phyloP scores from a whole-genome alignment of 2,797 vertebrate genomes.

The Acestrorhynchus altus region DNA sequence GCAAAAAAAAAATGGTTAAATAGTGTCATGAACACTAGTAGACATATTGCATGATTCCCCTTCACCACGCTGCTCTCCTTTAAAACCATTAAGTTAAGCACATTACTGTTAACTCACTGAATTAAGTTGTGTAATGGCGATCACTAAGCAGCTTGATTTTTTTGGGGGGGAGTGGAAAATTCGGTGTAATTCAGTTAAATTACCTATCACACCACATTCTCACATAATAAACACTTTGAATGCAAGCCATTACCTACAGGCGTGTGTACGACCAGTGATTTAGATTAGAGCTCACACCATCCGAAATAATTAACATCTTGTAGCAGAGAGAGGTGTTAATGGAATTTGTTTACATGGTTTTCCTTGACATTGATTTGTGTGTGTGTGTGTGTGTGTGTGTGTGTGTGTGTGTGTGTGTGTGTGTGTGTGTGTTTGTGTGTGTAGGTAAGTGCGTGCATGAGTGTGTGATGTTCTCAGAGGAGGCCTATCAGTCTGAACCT shows the following conservation, averaged over 20 bases:
- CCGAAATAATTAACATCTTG: slow-evolving; percentile 49
- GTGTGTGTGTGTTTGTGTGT: slow-evolving; percentile 42
- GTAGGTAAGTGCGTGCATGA: slow-evolving; percentile 1
- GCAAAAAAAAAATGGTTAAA: not conserved
- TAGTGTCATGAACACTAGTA: not conserved
- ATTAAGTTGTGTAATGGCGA: not conserved
- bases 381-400: slow-evolving; percentile 32
- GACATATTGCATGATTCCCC: not conserved
- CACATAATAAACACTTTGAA: slow-evolving; percentile 14
- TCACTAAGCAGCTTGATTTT: slow-evolving; percentile 6
- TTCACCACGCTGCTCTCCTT: not conserved
- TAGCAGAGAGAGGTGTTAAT: slow-evolving; percentile 44
- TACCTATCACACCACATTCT: slow-evolving; percentile 9
- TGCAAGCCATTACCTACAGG: slow-evolving; percentile 17
- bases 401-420: slow-evolving; percentile 38
- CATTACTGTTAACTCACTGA: not conserved
- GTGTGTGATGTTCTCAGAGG: slow-evolving; percentile 23
- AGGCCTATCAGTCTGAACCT: slow-evolving; percentile 37
- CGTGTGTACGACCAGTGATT: slow-evolving; percentile 1
- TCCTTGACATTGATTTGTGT: slow-evolving; percentile 44
- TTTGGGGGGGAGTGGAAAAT: not conserved
- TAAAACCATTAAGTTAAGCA: not conserved
- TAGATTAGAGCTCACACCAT: slow-evolving; percentile 13
- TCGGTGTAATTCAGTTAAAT: slow-evolving; percentile 13
- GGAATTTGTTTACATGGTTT: slow-evolving; percentile 51